Percentiles rank a stretch among this genome's conserved stretches.
Conservation (phyloP, 1,140 invertebrate genomes). For the Anoplophora glabripennis region DNA sequence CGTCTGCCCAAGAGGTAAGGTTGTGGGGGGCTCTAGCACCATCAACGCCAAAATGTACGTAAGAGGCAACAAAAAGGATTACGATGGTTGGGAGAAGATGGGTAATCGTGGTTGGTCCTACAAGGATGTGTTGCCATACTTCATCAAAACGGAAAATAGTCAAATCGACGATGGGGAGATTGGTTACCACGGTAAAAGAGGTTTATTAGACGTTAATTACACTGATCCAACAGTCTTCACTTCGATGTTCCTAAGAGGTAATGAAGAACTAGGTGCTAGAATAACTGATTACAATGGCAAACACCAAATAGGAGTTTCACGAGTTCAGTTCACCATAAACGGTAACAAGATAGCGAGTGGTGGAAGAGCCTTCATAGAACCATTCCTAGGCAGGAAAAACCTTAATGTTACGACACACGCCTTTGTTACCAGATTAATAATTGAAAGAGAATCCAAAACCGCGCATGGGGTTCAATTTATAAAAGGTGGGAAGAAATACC, state of each 20-base stretch:
- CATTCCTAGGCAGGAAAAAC: slow-evolving; percentile 7
- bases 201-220: slow-evolving; percentile 50
- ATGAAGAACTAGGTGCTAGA: slow-evolving; percentile 53
- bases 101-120: slow-evolving; percentile 83
- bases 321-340: slow-evolving; percentile 63
- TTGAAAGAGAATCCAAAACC: slow-evolving; percentile 26
- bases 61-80: slow-evolving; percentile 66
- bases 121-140: slow-evolving; percentile 74
- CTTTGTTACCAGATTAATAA: slow-evolving; percentile 48
- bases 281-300: slow-evolving; percentile 66
- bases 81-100: slow-evolving; percentile 62
- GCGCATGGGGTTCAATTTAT: slow-evolving; percentile 32
- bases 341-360: slow-evolving; percentile 55
- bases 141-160: slow-evolving; percentile 74
- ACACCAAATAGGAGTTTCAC: slow-evolving; percentile 60
- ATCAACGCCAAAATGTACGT: slow-evolving; percentile 89
- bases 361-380: slow-evolving; percentile 53
- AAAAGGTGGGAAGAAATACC: slow-evolving; percentile 39
- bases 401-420: slow-evolving; percentile 7
- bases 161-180: slow-evolving; percentile 56
- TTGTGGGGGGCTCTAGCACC: slow-evolving; percentile 71
- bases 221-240: slow-evolving; percentile 49
- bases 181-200: slow-evolving; percentile 53
- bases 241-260: slow-evolving; percentile 60
- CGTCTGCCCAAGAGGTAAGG: slow-evolving; percentile 61